Conservation (phyloP, 2,797 vertebrate species). For the Ctenopoma multispine region DNA sequence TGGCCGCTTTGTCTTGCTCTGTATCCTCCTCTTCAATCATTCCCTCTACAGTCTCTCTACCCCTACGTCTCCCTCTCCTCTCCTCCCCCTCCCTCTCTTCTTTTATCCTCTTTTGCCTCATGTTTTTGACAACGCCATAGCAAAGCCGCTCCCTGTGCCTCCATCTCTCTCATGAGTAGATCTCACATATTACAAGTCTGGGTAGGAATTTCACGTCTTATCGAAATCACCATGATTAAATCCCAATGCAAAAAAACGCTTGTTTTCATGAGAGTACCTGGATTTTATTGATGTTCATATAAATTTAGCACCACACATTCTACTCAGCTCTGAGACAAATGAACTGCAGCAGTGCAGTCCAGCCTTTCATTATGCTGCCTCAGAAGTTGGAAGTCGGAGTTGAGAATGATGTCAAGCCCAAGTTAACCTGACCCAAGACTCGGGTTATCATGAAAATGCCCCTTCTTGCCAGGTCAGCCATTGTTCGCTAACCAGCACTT, state of each 20-base stretch:
- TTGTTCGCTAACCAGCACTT: too few relatives aligned
- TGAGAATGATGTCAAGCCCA: too few relatives aligned
- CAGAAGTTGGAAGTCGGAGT: too few relatives aligned
- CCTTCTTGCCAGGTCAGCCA: too few relatives aligned
- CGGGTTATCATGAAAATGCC: too few relatives aligned
- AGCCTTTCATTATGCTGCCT: too few relatives aligned
- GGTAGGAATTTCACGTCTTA: neutral
- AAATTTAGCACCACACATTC: constrained; percentile 1
- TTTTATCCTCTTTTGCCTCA: constrained; percentile 60
- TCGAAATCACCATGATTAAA: neutral
- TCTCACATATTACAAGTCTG: neutral
- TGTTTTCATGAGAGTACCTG: neutral
- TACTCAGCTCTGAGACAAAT: constrained; percentile 8
- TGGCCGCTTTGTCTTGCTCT: constrained; percentile 60
- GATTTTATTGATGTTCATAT: neutral
- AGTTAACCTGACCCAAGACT: too few relatives aligned
- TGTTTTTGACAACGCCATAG: constrained; percentile 1
- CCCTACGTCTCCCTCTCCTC: neutral
- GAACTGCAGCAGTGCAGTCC: too few relatives aligned
- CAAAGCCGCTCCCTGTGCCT: neutral
- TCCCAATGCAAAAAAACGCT: neutral
- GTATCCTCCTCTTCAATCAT: constrained; percentile 13
- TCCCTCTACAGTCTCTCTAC: constrained; percentile 24
- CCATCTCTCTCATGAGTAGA: neutral
- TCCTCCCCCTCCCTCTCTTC: constrained; percentile 57